Evolutionary conservation across 2,113 vertebrate species (phyloP).

Genomic region (Octodon degus): DNA sequence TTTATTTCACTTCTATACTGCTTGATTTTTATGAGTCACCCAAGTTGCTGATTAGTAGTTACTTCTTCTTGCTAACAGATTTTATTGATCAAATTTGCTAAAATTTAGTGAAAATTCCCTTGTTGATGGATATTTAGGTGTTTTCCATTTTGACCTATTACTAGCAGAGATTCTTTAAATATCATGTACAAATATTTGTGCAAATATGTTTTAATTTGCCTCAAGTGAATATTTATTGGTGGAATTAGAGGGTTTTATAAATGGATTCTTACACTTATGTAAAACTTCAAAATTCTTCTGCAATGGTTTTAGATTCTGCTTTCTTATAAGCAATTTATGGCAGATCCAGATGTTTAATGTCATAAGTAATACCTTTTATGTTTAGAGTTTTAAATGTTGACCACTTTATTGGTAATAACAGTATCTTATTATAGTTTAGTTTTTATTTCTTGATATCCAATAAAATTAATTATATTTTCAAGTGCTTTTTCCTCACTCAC

Average conservation of each 20-base stretch:
- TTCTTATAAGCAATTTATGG: no score
- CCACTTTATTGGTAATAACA: not conserved
- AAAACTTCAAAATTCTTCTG: not conserved
- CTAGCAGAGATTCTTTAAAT: not conserved
- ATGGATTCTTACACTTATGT: not conserved
- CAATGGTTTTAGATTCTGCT: not conserved
- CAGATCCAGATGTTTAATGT: no score
- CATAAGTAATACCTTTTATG: not conserved
- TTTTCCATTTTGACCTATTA: not conserved
- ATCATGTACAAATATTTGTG: not conserved
- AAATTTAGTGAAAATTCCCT: not conserved
- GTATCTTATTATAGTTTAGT: not conserved
- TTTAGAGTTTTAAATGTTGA: not conserved
- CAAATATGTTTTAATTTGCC: not conserved
- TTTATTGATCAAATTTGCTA: not conserved
- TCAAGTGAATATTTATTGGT: not conserved
- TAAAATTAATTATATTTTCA: not conserved
- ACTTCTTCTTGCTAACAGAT: not conserved
- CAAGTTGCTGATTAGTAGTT: not conserved
- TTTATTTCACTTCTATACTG: not conserved
- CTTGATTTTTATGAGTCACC: not conserved
- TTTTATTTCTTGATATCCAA: not conserved
- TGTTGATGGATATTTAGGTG: not conserved
- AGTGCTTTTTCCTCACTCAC: not conserved
- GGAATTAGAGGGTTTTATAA: not conserved